These are phyloP conservation scores for Sarcophaga rosellei DNA, from an alignment of 2,888 invertebrate genomes.

Conservation along the genomic window DNA sequence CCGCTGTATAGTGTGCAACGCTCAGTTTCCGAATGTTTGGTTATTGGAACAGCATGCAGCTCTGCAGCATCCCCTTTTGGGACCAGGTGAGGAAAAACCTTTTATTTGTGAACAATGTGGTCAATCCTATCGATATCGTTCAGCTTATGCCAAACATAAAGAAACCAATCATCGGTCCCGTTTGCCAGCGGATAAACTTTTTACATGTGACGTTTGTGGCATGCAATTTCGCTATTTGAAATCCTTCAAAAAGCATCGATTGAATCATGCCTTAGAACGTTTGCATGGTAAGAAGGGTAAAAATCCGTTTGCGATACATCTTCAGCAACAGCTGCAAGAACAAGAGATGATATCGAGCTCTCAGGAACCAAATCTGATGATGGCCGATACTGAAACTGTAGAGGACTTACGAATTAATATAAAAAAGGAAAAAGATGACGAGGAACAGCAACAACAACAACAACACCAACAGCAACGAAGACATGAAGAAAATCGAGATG, in stretches of 20 bases:
- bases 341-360: slow-evolving; percentile 88
- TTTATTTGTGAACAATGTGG: slow-evolving; percentile 96
- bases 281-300: slow-evolving; percentile 86
- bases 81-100: slow-evolving; percentile 90
- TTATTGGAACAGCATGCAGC: slow-evolving; percentile 92
- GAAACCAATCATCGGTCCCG: slow-evolving; percentile 94
- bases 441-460: slow-evolving; percentile 80
- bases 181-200: slow-evolving; percentile 93
- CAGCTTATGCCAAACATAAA: slow-evolving; percentile 91
- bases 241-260: slow-evolving; percentile 93
- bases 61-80: slow-evolving; percentile 88
- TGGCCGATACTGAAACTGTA: slow-evolving; percentile 83
- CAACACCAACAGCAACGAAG: slow-evolving; percentile 82
- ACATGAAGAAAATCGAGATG: slow-evolving; percentile 85
- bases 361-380: slow-evolving; percentile 83
- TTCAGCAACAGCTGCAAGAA: slow-evolving; percentile 72
- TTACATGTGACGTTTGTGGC: slow-evolving; percentile 95
- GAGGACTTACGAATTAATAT: slow-evolving; percentile 84
- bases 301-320: slow-evolving; percentile 60
- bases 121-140: slow-evolving; percentile 93
- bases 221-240: slow-evolving; percentile 95
- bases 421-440: slow-evolving; percentile 81
- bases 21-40: slow-evolving; percentile 94
- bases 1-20: slow-evolving; percentile 91
- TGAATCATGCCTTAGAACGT: slow-evolving; percentile 92